Evolutionary conservation across 2,888 invertebrate genomes (phyloP).

Genomic region (Scrobipalpa atriplicella): DNA sequence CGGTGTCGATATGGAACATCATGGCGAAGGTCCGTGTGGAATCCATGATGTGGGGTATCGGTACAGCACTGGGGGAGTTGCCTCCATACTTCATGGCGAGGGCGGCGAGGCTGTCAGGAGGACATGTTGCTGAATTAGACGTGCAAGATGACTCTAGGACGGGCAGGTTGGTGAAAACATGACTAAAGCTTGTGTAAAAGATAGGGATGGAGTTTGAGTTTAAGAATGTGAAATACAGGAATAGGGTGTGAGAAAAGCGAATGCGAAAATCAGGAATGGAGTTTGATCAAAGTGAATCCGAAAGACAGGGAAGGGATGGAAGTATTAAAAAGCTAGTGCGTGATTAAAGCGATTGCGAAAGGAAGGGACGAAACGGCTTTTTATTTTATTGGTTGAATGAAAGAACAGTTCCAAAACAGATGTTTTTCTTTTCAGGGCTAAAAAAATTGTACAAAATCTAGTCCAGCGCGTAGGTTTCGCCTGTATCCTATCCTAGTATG

Average conservation of each 20-base stretch:
- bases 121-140: conserved; percentile 58
- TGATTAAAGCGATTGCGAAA: too few species aligned
- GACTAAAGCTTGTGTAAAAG: not conserved
- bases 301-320: too few species aligned
- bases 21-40: conserved; percentile 97
- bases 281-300: too few species aligned
- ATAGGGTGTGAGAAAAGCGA: too few species aligned
- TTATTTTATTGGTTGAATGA: too few species aligned
- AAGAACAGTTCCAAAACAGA: too few species aligned
- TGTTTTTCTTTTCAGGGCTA: conserved; percentile 85
- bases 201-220: too few species aligned
- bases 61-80: conserved; percentile 99
- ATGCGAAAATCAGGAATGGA: too few species aligned
- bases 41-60: conserved; percentile 98
- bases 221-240: too few species aligned
- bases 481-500: conserved; percentile 97
- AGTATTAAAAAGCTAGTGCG: too few species aligned
- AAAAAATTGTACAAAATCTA: conserved; percentile 92
- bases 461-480: conserved; percentile 97
- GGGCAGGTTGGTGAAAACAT: conserved; percentile 45
- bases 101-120: conserved; percentile 89
- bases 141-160: conserved; percentile 59
- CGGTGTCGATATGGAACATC: conserved; percentile 94
- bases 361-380: too few species aligned
- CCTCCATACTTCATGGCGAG: conserved; percentile 99